Conservation (phyloP, 2,797 vertebrate species). For the Gallinago stenura region DNA sequence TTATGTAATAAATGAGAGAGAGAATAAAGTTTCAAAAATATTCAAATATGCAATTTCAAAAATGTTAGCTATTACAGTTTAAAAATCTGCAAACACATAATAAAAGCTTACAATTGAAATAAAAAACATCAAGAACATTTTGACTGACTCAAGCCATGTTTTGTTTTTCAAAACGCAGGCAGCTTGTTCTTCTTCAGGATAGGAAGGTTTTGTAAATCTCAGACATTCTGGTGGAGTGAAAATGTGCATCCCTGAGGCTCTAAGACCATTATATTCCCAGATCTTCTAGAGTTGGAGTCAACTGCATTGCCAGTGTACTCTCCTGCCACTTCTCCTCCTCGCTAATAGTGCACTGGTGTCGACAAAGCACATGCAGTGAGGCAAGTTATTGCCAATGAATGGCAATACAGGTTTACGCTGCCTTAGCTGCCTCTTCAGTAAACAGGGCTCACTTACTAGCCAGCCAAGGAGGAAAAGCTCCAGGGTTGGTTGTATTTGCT, state of each 20-base stretch:
- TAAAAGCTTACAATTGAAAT: not conserved
- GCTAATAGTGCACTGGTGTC: fast-evolving
- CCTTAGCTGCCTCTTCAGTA: not conserved
- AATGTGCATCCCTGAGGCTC: not conserved
- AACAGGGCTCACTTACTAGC: not conserved
- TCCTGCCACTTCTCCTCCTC: not conserved
- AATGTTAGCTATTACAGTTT: not conserved
- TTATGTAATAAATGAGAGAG: not conserved
- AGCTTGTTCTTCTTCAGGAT: not conserved
- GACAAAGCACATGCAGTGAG: not conserved
- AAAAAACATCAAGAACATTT: constrained; percentile 13
- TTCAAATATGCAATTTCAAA: not conserved
- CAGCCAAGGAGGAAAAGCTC: not conserved
- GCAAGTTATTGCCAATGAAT: not conserved
- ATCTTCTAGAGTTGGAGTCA: not conserved
- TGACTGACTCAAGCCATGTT: not conserved
- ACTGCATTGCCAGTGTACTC: not conserved
- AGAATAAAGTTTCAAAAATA: constrained; percentile 3
- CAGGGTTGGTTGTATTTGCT: not conserved
- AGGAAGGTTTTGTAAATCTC: not conserved
- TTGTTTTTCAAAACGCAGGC: not conserved
- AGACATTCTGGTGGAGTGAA: not conserved
- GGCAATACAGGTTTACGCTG: not conserved
- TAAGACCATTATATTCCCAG: not conserved
- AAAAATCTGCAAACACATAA: not conserved